Evolutionary conservation across 2,113 vertebrate species (phyloP).

Genomic region (Apteryx owenii): DNA sequence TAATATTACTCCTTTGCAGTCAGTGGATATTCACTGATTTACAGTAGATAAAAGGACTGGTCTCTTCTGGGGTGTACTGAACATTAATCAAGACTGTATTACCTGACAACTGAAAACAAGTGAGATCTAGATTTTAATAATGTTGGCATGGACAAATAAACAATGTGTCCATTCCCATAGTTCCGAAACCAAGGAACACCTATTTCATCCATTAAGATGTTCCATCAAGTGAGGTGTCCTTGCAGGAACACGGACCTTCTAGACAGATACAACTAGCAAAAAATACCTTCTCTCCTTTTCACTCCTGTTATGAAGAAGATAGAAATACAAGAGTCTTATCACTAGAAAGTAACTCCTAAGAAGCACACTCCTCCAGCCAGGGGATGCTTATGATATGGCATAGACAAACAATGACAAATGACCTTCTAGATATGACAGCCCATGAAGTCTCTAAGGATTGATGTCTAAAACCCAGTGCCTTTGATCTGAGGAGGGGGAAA

Average conservation of each 20-base stretch:
- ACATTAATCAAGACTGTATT: not conserved
- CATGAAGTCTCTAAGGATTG: not conserved
- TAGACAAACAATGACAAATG: not conserved
- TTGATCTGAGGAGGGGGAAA: not conserved
- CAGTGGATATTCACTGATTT: not conserved
- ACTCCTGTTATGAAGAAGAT: not conserved
- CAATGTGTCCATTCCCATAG: not conserved
- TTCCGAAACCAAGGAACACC: not conserved
- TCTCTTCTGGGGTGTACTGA: not conserved
- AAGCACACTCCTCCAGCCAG: rapidly evolving
- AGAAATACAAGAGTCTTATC: not conserved
- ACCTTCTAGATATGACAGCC: not conserved
- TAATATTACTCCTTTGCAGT: not conserved
- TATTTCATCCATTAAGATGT: not conserved
- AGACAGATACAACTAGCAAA: not conserved
- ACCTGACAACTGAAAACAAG: not conserved
- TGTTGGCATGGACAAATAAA: not conserved
- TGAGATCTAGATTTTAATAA: not conserved
- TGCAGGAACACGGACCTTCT: not conserved
- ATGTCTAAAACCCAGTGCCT: not conserved
- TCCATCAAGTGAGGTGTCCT: not conserved
- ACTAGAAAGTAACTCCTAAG: not conserved
- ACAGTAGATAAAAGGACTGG: not conserved
- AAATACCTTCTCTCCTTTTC: not conserved
- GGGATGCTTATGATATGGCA: not conserved